A percentile compares a stretch with the other conserved stretches of the same genome.
phyloP scores from a whole-genome alignment of 1,140 invertebrate genomes.

The Euschistus heros region DNA sequence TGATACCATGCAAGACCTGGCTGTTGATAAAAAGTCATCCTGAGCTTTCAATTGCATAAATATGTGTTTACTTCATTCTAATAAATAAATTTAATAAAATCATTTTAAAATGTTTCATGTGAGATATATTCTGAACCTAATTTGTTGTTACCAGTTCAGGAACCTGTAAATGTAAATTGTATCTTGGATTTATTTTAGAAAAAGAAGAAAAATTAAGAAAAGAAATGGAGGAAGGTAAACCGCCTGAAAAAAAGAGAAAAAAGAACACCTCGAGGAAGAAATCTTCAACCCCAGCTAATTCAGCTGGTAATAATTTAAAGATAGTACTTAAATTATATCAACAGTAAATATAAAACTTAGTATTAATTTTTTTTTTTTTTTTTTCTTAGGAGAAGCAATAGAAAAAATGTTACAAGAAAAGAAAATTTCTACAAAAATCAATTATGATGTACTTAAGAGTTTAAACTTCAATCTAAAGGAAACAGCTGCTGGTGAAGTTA shows the following conservation, averaged over 20 bases:
- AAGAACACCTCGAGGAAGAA: slow-evolving; percentile 48
- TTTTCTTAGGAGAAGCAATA: slow-evolving; percentile 68
- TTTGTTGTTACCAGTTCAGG: too few species aligned
- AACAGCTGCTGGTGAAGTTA: slow-evolving; percentile 26
- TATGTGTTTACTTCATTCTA: too few species aligned
- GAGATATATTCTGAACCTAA: too few species aligned
- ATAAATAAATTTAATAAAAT: too few species aligned
- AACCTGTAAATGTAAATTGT: too few species aligned
- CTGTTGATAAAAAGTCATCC: too few species aligned
- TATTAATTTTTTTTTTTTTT: background rate
- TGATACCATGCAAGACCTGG: too few species aligned
- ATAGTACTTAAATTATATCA: slow-evolving; percentile 6
- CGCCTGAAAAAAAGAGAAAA: slow-evolving; percentile 56
- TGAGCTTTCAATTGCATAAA: too few species aligned
- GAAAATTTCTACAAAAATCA: slow-evolving; percentile 91
- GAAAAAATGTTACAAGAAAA: slow-evolving; percentile 92
- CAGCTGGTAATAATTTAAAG: slow-evolving; percentile 44
- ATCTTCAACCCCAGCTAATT: slow-evolving; percentile 53
- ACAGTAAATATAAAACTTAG: background rate
- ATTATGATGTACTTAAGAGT: slow-evolving; percentile 90
- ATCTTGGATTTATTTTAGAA: slow-evolving; percentile 39
- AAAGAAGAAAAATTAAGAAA: slow-evolving; percentile 65
- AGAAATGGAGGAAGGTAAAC: slow-evolving; percentile 65
- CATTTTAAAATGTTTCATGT: too few species aligned
- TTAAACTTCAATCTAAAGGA: slow-evolving; percentile 48